Conservation (phyloP, 2,888 invertebrate species). For the Eudasyphora cyanicolor region DNA sequence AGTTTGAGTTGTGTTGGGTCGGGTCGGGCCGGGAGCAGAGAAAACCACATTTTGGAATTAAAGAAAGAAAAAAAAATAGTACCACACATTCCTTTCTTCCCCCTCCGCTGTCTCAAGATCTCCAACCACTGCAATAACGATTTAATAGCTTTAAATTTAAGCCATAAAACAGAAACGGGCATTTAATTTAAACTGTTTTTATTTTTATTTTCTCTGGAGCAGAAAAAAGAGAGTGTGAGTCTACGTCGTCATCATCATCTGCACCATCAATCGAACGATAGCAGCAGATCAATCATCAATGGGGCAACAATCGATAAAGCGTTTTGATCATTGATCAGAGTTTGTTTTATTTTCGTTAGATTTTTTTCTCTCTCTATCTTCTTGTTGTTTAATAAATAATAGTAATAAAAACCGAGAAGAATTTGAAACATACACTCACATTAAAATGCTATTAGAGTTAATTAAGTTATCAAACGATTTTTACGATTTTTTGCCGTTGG, state of each 20-base stretch:
- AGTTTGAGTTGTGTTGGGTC: background rate
- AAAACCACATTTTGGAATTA: background rate
- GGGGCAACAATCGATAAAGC: background rate
- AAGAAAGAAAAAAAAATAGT: background rate
- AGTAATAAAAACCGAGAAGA: conserved; percentile 36
- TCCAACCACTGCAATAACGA: background rate
- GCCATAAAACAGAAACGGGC: conserved; percentile 12
- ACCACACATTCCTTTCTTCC: background rate
- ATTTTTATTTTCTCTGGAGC: background rate
- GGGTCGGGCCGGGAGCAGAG: background rate
- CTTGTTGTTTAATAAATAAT: background rate
- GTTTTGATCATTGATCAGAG: background rate
- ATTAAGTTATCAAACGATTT: conserved; percentile 59
- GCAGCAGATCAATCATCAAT: conserved; percentile 18
- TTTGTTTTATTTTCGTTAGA: background rate
- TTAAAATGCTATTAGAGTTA: conserved; percentile 50
- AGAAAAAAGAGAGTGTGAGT: background rate
- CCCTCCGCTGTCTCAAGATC: background rate
- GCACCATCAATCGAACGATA: background rate
- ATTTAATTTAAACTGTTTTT: background rate
- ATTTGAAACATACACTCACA: conserved; percentile 27
- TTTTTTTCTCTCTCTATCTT: background rate
- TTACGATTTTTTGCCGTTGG: conserved; percentile 10
- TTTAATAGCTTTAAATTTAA: conserved; percentile 19
- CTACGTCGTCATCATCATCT: background rate